phyloP scores from a whole-genome alignment of 1,140 invertebrate genomes.

The Trichonephila inaurata region DNA sequence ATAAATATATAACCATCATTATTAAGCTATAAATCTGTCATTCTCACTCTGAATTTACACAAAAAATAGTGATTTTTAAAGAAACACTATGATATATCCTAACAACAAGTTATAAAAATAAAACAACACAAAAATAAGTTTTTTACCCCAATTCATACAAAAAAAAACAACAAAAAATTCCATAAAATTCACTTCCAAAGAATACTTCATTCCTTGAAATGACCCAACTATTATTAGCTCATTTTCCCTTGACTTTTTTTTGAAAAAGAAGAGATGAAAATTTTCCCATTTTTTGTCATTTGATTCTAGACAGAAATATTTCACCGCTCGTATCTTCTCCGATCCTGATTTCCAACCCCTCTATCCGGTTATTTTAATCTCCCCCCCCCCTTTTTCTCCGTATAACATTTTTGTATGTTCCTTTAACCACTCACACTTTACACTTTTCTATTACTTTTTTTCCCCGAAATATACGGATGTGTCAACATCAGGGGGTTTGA shows the following conservation, averaged over 20 bases:
- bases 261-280: neutral
- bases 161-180: too few species aligned
- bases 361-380: neutral
- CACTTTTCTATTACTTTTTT: neutral
- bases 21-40: too few species aligned
- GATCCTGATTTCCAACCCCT: neutral
- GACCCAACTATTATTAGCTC: neutral
- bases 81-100: too few species aligned
- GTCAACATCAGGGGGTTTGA: slow-evolving; percentile 32
- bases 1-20: too few species aligned
- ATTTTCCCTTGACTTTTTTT: neutral
- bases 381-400: neutral
- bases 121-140: too few species aligned
- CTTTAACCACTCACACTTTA: neutral
- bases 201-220: too few species aligned
- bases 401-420: neutral
- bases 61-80: too few species aligned
- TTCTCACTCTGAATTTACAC: too few species aligned
- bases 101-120: too few species aligned
- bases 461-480: slow-evolving; percentile 25
- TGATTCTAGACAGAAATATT: slow-evolving; percentile 2
- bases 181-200: too few species aligned
- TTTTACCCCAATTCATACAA: too few species aligned
- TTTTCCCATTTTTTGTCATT: slow-evolving; percentile 11
- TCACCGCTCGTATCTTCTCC: neutral